A percentile compares a stretch with the other conserved stretches of the same genome.
These are phyloP conservation scores for Agelastica alni DNA, from an alignment of 2,888 invertebrate genomes.

Conservation along the genomic window DNA sequence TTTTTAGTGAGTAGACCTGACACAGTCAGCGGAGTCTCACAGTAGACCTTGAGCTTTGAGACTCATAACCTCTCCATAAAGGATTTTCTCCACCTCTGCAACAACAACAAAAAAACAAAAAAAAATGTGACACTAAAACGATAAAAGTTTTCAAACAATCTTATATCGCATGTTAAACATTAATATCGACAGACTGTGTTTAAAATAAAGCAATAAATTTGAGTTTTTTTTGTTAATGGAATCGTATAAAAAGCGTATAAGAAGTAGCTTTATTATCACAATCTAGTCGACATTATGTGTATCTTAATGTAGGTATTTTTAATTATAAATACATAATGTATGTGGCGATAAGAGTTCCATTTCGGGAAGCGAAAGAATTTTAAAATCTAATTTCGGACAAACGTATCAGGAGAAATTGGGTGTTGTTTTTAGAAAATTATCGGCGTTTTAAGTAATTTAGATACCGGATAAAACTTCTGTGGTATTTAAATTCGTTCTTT, in stretches of 20 bases:
- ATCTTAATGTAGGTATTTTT: constrained; percentile 16
- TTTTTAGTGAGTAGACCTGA: too few relatives aligned
- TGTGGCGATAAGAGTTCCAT: constrained; percentile 13
- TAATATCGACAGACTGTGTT: too few relatives aligned
- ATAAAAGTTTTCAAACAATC: too few relatives aligned
- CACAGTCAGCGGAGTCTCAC: too few relatives aligned
- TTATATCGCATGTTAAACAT: too few relatives aligned
- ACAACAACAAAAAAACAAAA: too few relatives aligned
- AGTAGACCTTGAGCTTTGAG: too few relatives aligned
- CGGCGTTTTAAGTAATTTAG: constrained; percentile 9
- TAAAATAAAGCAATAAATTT: not conserved
- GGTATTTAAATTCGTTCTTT: constrained; percentile 11
- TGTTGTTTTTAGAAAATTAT: constrained; percentile 6
- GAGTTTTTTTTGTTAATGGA: too few relatives aligned
- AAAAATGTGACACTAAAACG: too few relatives aligned
- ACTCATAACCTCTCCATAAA: too few relatives aligned
- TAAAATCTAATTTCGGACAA: constrained; percentile 8
- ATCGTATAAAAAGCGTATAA: not conserved
- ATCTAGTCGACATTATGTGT: not conserved
- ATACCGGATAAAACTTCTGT: constrained; percentile 9
- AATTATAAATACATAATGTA: constrained; percentile 16
- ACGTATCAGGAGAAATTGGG: constrained; percentile 6
- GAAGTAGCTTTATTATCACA: constrained; percentile 13
- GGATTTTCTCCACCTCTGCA: too few relatives aligned
- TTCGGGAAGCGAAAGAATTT: not conserved